Base-by-base conservation (phyloP, 2,113 vertebrate species). In the Xiphophorus maculatus region DNA sequence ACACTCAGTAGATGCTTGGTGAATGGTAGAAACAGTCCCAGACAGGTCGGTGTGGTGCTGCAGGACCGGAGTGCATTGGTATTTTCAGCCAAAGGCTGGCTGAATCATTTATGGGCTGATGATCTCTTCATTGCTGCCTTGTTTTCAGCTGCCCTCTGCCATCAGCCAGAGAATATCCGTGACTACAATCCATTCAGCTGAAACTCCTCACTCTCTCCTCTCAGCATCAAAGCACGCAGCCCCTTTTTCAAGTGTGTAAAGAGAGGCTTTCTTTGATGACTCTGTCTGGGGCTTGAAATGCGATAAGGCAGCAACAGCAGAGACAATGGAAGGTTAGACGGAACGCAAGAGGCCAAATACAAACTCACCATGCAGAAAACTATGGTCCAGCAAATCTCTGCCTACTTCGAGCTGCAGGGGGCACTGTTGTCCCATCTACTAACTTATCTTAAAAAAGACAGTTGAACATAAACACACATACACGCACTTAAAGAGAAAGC, bases 361-460 rank as follows among this genome's bases (percentile, higher is more conserved):
- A 51, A 48, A 76, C 4, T 29, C 48, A 27, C 13, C 6, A 32
- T 62, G 28, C 27, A 7, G 12, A 3, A 51, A 30, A 5, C 17
- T 40, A 10, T 28, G 37, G 19, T 3, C 17, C 70, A 71, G 60
- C 42, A 29, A 9, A 2, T 69, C 66, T 67, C 37, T 54, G 51
- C 40, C 42, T 25, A 1, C 32, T 22, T 64, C 33, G 0, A 44
- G 29, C 81, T 76, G 81, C 80, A 79, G 83, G 83, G 83, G 86
- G 83, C 83, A 79, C 72, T 88, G 78, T 88, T 83, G 86, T 54
- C 29, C 54, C 63, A 81, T 12, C 19, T 58, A 83, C 63, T 28
- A 60, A 61, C 42, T 63, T 15, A 71, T 30, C 27, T 11, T 1
- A 22, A 37, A 37, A 64, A 54, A 14, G 40, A 67, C 48, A 71